Percentiles rank a stretch among this genome's conserved stretches.
Conservation (phyloP, 2,888 invertebrate species). For the Netelia fuscicornis region DNA sequence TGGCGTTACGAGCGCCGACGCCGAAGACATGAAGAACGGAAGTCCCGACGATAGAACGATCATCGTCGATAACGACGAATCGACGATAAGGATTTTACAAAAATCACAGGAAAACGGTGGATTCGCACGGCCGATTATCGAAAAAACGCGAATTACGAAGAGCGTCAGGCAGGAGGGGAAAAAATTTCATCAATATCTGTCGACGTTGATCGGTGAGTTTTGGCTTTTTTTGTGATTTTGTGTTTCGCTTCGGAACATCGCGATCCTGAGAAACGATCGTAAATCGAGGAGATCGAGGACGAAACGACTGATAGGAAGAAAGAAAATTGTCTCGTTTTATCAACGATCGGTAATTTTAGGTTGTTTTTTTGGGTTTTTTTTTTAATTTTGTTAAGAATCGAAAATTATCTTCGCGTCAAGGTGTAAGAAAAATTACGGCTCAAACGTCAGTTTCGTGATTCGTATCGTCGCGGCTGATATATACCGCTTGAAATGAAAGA, state of each 20-base stretch:
- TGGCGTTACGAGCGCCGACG: neutral
- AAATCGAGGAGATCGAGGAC: neutral
- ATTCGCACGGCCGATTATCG: slow-evolving; percentile 60
- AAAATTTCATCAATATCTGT: slow-evolving; percentile 78
- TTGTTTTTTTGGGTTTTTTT: too few species aligned
- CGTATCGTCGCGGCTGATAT: too few species aligned
- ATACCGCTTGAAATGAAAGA: too few species aligned
- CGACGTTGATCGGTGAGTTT: slow-evolving; percentile 79
- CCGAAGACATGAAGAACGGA: slow-evolving; percentile 60
- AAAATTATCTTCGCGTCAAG: too few species aligned
- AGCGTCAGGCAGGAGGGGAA: slow-evolving; percentile 69
- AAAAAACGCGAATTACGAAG: slow-evolving; percentile 22
- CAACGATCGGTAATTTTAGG: too few species aligned
- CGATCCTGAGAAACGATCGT: neutral
- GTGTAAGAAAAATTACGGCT: too few species aligned
- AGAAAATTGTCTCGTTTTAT: too few species aligned
- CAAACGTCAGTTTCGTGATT: too few species aligned
- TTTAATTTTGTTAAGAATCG: too few species aligned
- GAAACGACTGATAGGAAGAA: too few species aligned
- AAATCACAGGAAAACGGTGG: slow-evolving; percentile 65
- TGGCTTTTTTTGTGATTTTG: neutral
- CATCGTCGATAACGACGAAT: slow-evolving; percentile 30
- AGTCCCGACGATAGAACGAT: slow-evolving; percentile 40
- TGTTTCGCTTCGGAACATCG: neutral
- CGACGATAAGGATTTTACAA: slow-evolving; percentile 35